A percentile compares a stretch with the other conserved stretches of the same genome.
Evolutionary conservation across 2,888 invertebrate species (phyloP).

Genomic region (Cinara cedri): DNA sequence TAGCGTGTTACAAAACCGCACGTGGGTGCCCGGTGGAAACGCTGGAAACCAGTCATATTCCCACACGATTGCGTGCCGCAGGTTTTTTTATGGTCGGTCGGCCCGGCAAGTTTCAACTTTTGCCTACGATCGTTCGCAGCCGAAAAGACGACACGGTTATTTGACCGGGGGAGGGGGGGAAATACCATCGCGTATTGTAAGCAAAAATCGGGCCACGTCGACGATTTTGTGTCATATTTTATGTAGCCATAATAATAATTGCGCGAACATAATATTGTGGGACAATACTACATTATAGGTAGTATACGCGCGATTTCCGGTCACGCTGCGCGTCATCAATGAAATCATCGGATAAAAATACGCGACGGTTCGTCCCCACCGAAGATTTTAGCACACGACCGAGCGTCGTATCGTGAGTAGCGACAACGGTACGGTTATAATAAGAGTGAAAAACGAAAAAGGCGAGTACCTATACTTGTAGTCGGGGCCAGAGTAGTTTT

Average conservation of each 20-base stretch:
- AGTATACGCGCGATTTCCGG: too few species aligned
- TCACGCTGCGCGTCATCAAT: conserved; percentile 17
- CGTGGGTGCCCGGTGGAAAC: conserved; percentile 34
- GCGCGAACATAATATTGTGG: too few species aligned
- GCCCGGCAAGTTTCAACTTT: background rate
- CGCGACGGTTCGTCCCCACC: background rate
- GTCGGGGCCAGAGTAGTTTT: background rate
- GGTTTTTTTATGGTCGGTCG: background rate
- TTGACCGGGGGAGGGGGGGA: too few species aligned
- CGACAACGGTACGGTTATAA: background rate
- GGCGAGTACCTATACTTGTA: background rate
- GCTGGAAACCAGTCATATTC: conserved; percentile 23
- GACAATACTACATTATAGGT: too few species aligned
- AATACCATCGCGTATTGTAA: background rate
- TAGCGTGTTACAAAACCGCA: conserved; percentile 3
- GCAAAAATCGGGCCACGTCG: background rate
- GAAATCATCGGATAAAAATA: conserved; percentile 50
- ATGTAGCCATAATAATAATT: too few species aligned
- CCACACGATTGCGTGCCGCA: background rate
- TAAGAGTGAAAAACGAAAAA: conserved; percentile 22
- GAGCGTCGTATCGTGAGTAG: background rate
- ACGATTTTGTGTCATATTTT: too few species aligned
- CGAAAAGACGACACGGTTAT: too few species aligned
- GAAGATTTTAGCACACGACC: too few species aligned
- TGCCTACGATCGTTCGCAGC: background rate